Conservation (phyloP, 2,113 vertebrate genomes). For the Hystrix cristata region DNA sequence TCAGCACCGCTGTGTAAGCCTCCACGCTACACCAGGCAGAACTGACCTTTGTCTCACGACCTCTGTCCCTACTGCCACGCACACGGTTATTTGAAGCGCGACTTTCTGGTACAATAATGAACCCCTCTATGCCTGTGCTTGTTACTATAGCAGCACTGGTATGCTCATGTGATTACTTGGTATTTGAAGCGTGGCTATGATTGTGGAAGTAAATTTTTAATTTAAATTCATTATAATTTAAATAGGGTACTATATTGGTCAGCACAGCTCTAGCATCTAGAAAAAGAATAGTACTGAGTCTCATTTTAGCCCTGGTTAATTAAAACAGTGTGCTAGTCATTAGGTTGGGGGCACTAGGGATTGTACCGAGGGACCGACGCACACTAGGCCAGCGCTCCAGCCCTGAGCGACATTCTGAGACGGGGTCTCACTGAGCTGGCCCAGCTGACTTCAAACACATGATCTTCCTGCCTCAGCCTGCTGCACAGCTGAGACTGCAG, state of each 20-base stretch:
- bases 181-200: not conserved
- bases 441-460: no score
- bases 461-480: no score
- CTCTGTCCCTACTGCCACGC: not conserved
- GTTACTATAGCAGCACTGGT: no score
- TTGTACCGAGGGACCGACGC: no score
- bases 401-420: no score
- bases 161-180: not conserved
- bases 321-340: not conserved
- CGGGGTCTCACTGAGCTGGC: no score
- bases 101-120: not conserved
- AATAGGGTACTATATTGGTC: not conserved
- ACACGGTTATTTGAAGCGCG: not conserved
- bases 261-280: not conserved
- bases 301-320: not conserved
- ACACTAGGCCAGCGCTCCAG: no score
- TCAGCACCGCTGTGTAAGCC: not conserved
- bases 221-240: not conserved
- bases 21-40: not conserved
- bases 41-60: not conserved
- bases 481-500: no score
- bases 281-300: not conserved
- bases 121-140: not conserved
- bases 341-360: not conserved
- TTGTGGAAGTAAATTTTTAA: not conserved